Conservation (phyloP, 1,140 invertebrate species). For the Lasaia peninsularis region DNA sequence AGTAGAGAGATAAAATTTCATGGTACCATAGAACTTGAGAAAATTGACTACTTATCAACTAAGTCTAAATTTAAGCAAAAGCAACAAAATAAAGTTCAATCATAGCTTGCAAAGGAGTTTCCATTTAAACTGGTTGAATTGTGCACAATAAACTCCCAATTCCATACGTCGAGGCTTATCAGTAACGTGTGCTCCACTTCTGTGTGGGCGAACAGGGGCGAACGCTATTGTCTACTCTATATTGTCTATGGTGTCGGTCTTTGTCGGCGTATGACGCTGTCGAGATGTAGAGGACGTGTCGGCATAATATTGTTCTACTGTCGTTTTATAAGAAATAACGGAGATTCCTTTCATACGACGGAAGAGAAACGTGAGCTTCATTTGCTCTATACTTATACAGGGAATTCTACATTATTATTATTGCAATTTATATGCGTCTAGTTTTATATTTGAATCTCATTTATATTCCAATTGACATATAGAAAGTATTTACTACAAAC, state of each 20-base stretch:
- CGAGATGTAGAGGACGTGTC: constrained; percentile 9
- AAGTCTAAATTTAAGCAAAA: too few species aligned
- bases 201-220: constrained; percentile 7
- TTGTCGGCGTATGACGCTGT: constrained; percentile 8
- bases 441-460: neutral
- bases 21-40: too few species aligned
- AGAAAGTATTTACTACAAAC: too few species aligned
- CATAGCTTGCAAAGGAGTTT: neutral
- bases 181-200: constrained; percentile 7
- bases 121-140: constrained; percentile 3
- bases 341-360: constrained; percentile 2
- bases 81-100: neutral
- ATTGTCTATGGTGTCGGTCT: constrained; percentile 4
- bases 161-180: constrained; percentile 2
- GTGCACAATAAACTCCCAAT: constrained; percentile 1
- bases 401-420: neutral
- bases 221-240: constrained; percentile 8
- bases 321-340: constrained; percentile 7
- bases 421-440: neutral
- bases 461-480: neutral
- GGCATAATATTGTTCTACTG: constrained; percentile 5
- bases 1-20: too few species aligned
- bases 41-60: too few species aligned
- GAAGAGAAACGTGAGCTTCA: neutral
- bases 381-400: neutral